These are phyloP conservation scores for Paralichthys olivaceus DNA, from an alignment of 2,113 vertebrate species.

Conservation along the genomic window DNA sequence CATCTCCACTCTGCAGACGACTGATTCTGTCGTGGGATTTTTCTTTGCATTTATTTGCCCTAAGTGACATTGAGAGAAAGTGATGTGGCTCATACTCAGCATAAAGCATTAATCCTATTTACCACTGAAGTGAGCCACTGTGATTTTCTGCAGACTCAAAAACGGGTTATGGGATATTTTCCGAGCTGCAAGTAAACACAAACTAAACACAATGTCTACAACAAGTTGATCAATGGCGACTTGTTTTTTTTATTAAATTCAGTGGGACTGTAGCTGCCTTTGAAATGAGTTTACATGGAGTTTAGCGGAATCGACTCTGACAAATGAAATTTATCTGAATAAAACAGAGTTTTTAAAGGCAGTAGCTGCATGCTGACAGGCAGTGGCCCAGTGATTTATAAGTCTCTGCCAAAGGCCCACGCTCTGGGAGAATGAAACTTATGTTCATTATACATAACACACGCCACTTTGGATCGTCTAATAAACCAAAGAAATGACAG, in stretches of 20 bases:
- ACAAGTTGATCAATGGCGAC: constrained; percentile 84
- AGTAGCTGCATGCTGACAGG: constrained; percentile 76
- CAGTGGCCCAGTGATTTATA: constrained; percentile 82
- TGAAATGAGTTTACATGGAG: constrained; percentile 81
- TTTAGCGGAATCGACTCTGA: constrained; percentile 81
- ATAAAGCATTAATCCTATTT: constrained; percentile 75
- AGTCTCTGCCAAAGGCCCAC: constrained; percentile 60
- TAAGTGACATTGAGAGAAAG: constrained; percentile 67
- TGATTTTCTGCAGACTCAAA: constrained; percentile 54
- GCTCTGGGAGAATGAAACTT: constrained; percentile 54
- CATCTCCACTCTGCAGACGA: constrained; percentile 38
- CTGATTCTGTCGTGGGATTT: constrained; percentile 60
- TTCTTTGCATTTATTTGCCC: constrained; percentile 44
- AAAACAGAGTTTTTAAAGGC: constrained; percentile 81
- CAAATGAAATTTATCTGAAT: constrained; percentile 85
- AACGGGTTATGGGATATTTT: constrained; percentile 64
- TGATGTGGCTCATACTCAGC: constrained; percentile 66
- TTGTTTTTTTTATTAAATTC: constrained; percentile 79
- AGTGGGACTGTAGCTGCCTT: constrained; percentile 71
- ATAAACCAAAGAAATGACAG: constrained; percentile 69
- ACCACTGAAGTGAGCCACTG: constrained; percentile 50
- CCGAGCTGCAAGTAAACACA: constrained; percentile 65
- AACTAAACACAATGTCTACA: constrained; percentile 74
- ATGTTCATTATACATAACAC: constrained; percentile 69
- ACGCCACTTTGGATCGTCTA: constrained; percentile 69